Evolutionary conservation across 2,888 invertebrate genomes (phyloP), one percentile per base, ranked within the genome.

Genomic region (Acanthoscelides obtectus): DNA sequence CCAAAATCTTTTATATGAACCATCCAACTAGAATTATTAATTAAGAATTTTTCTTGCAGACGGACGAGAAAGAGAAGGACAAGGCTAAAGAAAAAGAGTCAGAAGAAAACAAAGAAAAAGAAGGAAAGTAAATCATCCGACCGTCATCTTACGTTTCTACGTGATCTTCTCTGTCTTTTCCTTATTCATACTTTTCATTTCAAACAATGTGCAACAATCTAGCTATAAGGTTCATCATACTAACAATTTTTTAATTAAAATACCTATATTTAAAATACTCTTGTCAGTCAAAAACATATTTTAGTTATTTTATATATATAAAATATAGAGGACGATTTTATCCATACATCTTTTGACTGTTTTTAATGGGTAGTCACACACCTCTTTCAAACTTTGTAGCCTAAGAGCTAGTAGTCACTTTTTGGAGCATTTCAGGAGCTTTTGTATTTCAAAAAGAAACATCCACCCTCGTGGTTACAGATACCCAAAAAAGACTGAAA

Each of bases 11-110:
- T n/a, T n/a, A n/a, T n/a, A n/a, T n/a, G n/a, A n/a, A n/a, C n/a
- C n/a, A n/a, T n/a, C n/a, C n/a, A n/a, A n/a, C n/a, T n/a, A n/a
- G n/a, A n/a, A 6, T 45, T 45, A 12, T 45, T 45, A 45, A 45
- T 8, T 12, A 45, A 12, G 17, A 21, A 66, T 69, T 65, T 72
- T 66, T 66, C 66, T 87, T 88, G n/a, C 87, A 94, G 91, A 92
- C 92, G 79, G 93, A 93, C 80, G 93, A 93, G 81, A 93, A 93
- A 83, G 93, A 93, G 79, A 92, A 90, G 79, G 87, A 86, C 73
- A 84, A 84, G 75, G 90, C 90, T 77, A 86, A 86, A 72, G 88
- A 88, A 75, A 88, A 88, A 79, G 88, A 89, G 77, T 90, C 91
- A 77, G 92, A 93, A 83, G 91, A 91, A 82, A 92, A 90, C 82